phyloP scores from a whole-genome alignment of 2,113 vertebrate genomes.

The Seriola quinqueradiata region DNA sequence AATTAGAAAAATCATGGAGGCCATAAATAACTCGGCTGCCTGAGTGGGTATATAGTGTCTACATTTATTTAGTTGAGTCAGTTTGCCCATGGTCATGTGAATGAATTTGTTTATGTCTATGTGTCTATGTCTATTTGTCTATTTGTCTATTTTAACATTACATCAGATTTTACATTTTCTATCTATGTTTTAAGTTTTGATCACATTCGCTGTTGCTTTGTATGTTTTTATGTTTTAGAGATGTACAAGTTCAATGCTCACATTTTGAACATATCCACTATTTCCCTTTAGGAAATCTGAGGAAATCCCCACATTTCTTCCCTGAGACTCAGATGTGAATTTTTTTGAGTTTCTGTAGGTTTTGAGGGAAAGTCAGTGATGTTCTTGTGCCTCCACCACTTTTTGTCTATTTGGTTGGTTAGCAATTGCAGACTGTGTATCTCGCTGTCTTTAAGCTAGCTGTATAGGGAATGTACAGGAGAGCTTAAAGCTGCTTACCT shows the following conservation, averaged over 20 bases:
- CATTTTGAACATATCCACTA: slow-evolving; percentile 4
- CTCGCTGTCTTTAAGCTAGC: not conserved
- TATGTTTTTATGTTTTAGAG: not conserved
- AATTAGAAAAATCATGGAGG: too few species aligned
- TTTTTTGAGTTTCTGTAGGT: not conserved
- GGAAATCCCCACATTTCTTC: slow-evolving; percentile 45
- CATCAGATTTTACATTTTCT: not conserved
- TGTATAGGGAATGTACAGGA: too few species aligned
- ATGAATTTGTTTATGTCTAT: not conserved
- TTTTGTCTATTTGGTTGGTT: not conserved
- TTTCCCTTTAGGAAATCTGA: slow-evolving; percentile 6
- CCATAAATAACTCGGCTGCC: too few species aligned
- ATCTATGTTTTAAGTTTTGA: not conserved
- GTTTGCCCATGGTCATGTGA: not conserved
- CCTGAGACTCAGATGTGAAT: slow-evolving; percentile 6
- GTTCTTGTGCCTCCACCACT: not conserved
- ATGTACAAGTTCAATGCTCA: not conserved
- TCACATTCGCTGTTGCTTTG: not conserved
- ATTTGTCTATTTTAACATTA: too few species aligned
- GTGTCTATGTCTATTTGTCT: too few species aligned
- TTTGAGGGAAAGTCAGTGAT: not conserved
- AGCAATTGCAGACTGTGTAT: not conserved
- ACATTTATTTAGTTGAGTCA: not conserved
- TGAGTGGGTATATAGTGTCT: too few species aligned
- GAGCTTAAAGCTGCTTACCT: too few species aligned